Evolutionary conservation across 2,113 vertebrate species (phyloP), one percentile per base, ranked within the genome.

Genomic region (Phylloscopus whistleri): DNA sequence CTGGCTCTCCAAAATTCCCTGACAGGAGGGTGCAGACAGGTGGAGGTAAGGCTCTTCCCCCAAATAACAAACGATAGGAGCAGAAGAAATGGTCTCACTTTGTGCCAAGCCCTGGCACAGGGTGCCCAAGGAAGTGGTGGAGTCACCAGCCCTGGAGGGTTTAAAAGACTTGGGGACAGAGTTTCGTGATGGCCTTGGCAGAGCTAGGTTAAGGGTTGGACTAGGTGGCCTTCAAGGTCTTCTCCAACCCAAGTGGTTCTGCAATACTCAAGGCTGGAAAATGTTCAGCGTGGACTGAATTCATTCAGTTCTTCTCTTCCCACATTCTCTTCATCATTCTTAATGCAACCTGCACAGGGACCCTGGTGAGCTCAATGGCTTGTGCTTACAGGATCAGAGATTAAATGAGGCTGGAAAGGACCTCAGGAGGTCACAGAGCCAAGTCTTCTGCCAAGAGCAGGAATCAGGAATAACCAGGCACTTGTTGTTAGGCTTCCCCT

Each of bases 401-500:
- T 22, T 55, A 43, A 83, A 68, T 59, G 53, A 59, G 22, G 5
- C 30, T 72, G 68, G 58, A 67, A 83, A 16, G 52, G 10, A 35
- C n/a, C 41, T 67, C 52, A 67, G 48, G 51, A 82, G 19, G 28
- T 63, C 67, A 41, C 13, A 15, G 31, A 64, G 26, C 19, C 59
- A 89, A 35, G 75, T 48, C 44, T 60, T 52, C 68, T 86, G 43
- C 70, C 68, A 72, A 41, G 33, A 84, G 87, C n/a, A 63, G 43
- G 26, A 68, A 7, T 43, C 56, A 4, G 27, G 19, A 62, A 28
- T 22, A 72, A 46, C 35, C 62, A 66, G 35, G 35, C 16, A 13
- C 30, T 75, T 0, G 0, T 8, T 46, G 16, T 74, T n/a, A 44
- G 17, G 8, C 44, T 82, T 30, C 24, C 22, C 27, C 46, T 82